Base-by-base conservation (phyloP, 2,797 vertebrate species). In the Tapirus indicus region DNA sequence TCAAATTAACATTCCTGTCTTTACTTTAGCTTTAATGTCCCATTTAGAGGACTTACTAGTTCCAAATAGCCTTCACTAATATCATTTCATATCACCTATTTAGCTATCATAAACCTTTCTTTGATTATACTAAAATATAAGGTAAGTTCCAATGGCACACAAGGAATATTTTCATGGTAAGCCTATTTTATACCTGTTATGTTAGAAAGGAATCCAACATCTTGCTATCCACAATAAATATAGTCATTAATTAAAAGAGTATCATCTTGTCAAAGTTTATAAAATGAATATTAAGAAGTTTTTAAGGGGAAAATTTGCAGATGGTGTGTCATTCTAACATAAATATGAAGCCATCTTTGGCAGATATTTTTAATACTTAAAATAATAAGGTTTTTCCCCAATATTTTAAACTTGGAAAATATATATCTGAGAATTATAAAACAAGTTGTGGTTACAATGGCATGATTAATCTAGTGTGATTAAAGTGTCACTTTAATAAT, bases 321-420 rank as follows among this genome's bases (percentile, higher is more conserved):
- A 27, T 6, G 25, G 9, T 5, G 29, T 82, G 3, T 38, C 58
- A 64, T 89, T 82, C 35, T 72, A 92, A 94, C 80, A 38, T 5
- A 21, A n/a, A 47, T 68, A 41, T 49, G 14, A 77, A 72, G 8
- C 6, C n/a, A 84, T 72, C 4, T 23, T 7, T 72, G 29, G 10
- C 1, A 96, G 88, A 79, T 84, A 85, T n/a, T 88, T 91, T 88
- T 27, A 66, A 38, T 68, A 52, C 10, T 91, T 75, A 25, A 93
- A 87, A 64, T 54, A 38, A 56, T 20, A 35, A 16, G 20, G n/a
- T 18, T 83, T 72, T 11, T 47, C 91, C 27, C 47, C 16, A 5
- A 47, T 49, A 66, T 3, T 7, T 79, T 78, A 60, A 94, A 54
- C 5, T 58, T 49, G 25, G 25, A 95, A 69, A 79, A 49, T 92